Base-by-base conservation (phyloP, 1,140 invertebrate species). In the Hycleus phaleratus region DNA sequence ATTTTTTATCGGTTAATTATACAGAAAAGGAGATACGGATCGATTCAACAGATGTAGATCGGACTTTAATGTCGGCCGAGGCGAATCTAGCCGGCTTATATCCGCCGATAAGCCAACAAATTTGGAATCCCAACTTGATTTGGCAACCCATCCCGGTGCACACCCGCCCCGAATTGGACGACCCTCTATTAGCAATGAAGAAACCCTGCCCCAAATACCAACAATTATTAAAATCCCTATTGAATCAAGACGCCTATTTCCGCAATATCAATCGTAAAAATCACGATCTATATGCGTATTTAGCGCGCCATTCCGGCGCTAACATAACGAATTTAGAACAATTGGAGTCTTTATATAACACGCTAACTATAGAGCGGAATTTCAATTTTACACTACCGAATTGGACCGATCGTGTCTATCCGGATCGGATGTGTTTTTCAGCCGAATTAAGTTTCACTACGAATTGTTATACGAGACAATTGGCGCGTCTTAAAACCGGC, bases 121-220 rank as follows among this genome's bases (percentile, higher is more conserved):
- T 83, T 3, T 95, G 90, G 88, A 82, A 91, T 68, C 54, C 65
- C 0, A 60, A 81, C 3, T 70, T 94, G 1, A 66, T 75, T 8
- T 97, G 93, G 93, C 91, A 94, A 72, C 93, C 93, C 0, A 89
- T 96, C 64, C 91, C 93, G 0, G 79, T 96, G 7, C 91, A 94
- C 63, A 91, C 91, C 1, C 64, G 78, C 12, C 85, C 88, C 0
- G 78, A 84, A 70, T 63, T 75, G 1, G 57, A 80, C 24, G 91
- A 94, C 77, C 67, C 81, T 59, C 69, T 92, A 9, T 42, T 73
- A 26, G 61, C 66, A 2, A 72, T 69, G 66, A 83, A 87, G 67
- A 83, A 82, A 59, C 74, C 77, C 11, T 93, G 90, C 70, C 76
- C 81, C 0, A 78, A 76, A 49, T 90, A 85, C 65, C 71, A 82